Evolutionary conservation across 2,797 vertebrate genomes (phyloP), one percentile per base, ranked within the genome.

Genomic region (Knipowitschia caucasica): DNA sequence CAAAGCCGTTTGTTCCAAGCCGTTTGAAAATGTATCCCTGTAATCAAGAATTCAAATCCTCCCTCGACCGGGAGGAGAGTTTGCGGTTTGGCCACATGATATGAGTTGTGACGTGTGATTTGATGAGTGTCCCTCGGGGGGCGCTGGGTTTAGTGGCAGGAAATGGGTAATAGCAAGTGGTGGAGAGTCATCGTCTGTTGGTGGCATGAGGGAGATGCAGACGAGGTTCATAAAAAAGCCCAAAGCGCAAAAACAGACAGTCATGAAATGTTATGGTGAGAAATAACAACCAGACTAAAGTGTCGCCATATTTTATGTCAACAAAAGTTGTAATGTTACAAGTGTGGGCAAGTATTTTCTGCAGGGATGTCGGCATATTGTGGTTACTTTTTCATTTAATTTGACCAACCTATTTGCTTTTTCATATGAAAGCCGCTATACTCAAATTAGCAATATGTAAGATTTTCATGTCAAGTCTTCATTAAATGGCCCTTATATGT

Each of bases 41-140:
- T 83, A 80, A 86, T 86, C 64, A 84, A 71, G 74, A 65, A 65
- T 38, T 74, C 75, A 63, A 69, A 79, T 80, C 71, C 73, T 62
- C 59, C 54, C 49, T 46, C 68, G 46, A 62, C 47, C 45, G 1
- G 30, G 58, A 66, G 67, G 6, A 25, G 34, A 24, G 26, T 70
- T 67, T 68, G 59, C 71, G 54, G 57, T 47, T 43, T 18, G 3
- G 33, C 53, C 38, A 53, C 57, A 64, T 62, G 68, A 75, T 78
- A 73, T 72, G 61, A 84, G 78, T 80, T 74, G 63, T 49, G 69
- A 77, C 49, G 51, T 67, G 75, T 75, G 70, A 77, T 85, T 80
- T 81, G 76, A 87, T 83, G 77, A 75, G 76, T 21, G 51, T 56
- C 61, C 55, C 64, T 8, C 6, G 39, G 59, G 75, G 71, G 59